Evolutionary conservation across 2,113 vertebrate genomes (phyloP).

Genomic region (Pedetes capensis): DNA sequence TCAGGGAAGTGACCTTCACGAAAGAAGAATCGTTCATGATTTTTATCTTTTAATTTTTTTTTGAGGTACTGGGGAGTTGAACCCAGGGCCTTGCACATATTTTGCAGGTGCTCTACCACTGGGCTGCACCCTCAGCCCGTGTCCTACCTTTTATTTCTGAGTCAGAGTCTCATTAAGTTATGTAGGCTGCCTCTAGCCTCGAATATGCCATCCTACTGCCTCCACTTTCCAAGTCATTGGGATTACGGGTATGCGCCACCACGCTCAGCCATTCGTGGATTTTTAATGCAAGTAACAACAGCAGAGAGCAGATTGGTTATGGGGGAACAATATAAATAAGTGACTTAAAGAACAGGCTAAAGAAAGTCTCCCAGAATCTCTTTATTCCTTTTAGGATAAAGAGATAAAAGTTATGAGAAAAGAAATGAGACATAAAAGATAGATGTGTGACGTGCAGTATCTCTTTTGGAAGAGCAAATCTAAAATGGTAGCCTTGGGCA

Average conservation of each 20-base stretch:
- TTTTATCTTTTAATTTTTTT: too few species aligned
- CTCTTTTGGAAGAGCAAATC: too few species aligned
- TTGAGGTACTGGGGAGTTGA: too few species aligned
- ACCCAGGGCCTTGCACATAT: too few species aligned
- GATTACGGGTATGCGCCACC: too few species aligned
- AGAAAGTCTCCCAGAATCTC: neutral
- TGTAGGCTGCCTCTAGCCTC: too few species aligned
- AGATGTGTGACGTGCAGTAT: neutral
- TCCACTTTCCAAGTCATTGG: too few species aligned
- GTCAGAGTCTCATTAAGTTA: too few species aligned
- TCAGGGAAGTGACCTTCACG: neutral
- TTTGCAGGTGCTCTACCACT: too few species aligned
- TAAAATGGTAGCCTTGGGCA: neutral
- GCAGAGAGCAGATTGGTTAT: neutral
- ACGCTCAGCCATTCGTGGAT: neutral
- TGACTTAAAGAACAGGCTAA: neutral
- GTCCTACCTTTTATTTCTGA: too few species aligned
- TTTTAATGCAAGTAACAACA: constrained; percentile 5
- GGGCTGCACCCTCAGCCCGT: too few species aligned
- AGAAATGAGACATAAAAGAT: neutral
- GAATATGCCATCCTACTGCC: too few species aligned
- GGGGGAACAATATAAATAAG: neutral
- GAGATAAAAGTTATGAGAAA: constrained; percentile 35
- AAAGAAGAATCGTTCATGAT: neutral
- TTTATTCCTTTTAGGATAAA: neutral